phyloP scores from a whole-genome alignment of 1,140 invertebrate species.

The Nephila pilipes region DNA sequence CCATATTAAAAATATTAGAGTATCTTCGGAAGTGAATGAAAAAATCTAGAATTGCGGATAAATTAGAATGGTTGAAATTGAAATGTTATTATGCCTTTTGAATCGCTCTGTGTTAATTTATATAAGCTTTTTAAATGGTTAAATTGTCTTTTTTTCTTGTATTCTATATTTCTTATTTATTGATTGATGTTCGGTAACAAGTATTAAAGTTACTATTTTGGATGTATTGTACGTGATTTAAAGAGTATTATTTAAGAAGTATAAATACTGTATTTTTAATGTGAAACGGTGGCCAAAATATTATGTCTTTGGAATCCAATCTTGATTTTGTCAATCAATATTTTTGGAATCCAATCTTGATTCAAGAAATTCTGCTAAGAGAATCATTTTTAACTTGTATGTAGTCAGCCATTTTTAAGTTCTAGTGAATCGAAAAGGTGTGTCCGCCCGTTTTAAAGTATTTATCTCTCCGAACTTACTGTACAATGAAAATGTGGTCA shows the following conservation, averaged over 20 bases:
- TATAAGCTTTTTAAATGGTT: not conserved
- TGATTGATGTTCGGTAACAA: not conserved
- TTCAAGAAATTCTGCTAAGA: not conserved
- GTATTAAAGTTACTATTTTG: not conserved
- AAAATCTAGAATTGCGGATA: not conserved
- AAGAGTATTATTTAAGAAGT: not conserved
- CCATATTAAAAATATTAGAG: not conserved
- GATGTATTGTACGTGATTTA: not conserved
- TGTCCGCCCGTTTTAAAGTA: constrained; percentile 47
- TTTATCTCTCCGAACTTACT: constrained; percentile 6
- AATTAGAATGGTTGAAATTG: not conserved
- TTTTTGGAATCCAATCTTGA: not conserved
- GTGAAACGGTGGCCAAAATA: constrained; percentile 5
- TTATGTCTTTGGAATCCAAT: not conserved
- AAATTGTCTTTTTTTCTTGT: not conserved
- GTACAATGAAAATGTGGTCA: not conserved
- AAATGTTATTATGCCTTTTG: not conserved
- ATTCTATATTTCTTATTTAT: not conserved
- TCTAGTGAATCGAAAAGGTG: not conserved
- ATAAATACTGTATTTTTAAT: not conserved
- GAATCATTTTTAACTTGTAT: not conserved
- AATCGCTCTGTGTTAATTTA: not conserved
- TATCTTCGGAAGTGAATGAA: not conserved
- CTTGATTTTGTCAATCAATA: not conserved
- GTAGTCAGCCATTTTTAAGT: not conserved